Base-by-base conservation (phyloP, 2,888 invertebrate genomes). In the Drosophila subquinaria region DNA sequence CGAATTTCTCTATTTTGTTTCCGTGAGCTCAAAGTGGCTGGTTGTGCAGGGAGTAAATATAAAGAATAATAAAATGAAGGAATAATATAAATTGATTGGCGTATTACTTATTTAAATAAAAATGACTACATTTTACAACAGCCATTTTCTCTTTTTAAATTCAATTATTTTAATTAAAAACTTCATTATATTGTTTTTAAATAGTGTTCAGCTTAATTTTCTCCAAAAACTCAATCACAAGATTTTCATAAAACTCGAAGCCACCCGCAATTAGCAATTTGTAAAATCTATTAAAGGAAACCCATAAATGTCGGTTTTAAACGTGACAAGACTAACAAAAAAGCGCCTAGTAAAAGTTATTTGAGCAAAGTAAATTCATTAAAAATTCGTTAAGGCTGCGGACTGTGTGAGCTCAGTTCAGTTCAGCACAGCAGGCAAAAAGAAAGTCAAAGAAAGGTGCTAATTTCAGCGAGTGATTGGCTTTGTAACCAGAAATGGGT, bases 381-480 rank as follows among this genome's bases (percentile, higher is more conserved):
- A 84, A 71, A 85, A 88, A 81, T 82, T 82, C 85, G 79, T 82
- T 82, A 85, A 75, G 79, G 79, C 74, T 62, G 48, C 40, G 45
- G 35, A 62, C 57, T 55, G 40, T 27, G 53, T 56, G 42, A 10
- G 59, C 9, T 10, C 73, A 27, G 27, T 27, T 27, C 27, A 27
- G 27, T 27, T 27, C 27, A 27, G 27, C 27, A 65, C 63, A 64
- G 63, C 70, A 51, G 65, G 60, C 70, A 76, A 85, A 88, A 85
- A 88, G 86, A 88, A 85, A 85, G 85, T 88, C 86, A 79, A 77
- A 64, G 81, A 88, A 88, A 86, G 85, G 88, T 86, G 86, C 81
- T 88, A 86, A 86, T 85, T 82, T 81, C 81, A 81, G 75, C 82
- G 75, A 75, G 68, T 72, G 81, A 73, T 82, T 87, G 75, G 70